Conservation (phyloP, 1,140 invertebrate species). For the Ooceraea biroi region DNA sequence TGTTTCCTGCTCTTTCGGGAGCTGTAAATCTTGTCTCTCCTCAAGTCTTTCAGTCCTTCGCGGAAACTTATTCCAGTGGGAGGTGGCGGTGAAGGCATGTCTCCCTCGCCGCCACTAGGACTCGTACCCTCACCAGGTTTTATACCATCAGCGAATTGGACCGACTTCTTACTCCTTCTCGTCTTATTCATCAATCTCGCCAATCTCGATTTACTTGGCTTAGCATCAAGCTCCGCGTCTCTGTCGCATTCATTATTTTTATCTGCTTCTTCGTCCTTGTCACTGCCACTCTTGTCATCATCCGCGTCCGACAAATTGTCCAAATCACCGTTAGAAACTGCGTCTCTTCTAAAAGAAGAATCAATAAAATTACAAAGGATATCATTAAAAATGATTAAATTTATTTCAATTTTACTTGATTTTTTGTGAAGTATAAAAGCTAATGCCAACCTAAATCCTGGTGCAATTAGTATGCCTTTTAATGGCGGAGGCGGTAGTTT, state of each 20-base stretch:
- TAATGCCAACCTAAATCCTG: conserved; percentile 84
- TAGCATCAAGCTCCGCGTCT: conserved; percentile 42
- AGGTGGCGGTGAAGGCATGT: conserved; percentile 89
- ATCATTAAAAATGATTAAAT: too few species aligned
- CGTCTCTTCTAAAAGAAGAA: conserved; percentile 71
- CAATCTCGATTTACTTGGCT: conserved; percentile 49
- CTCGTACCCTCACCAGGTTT: conserved; percentile 89
- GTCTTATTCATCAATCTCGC: conserved; percentile 52
- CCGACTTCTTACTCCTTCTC: conserved; percentile 84
- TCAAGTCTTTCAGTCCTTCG: conserved; percentile 79
- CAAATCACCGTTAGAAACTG: conserved; percentile 75
- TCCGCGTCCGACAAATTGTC: conserved; percentile 73
- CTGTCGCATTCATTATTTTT: conserved; percentile 57
- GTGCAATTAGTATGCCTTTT: conserved; percentile 86
- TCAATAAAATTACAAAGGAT: too few species aligned
- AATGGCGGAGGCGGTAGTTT: conserved; percentile 80
- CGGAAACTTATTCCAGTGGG: conserved; percentile 81
- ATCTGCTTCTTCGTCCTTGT: conserved; percentile 74
- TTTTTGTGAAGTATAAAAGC: conserved; percentile 5
- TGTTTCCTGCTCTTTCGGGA: conserved; percentile 86
- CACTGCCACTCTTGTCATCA: conserved; percentile 66
- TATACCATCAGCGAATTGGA: conserved; percentile 89
- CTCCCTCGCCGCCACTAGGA: conserved; percentile 88
- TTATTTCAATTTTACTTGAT: too few species aligned
- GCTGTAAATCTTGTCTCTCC: conserved; percentile 81